Base-by-base conservation (phyloP, 37 sponge, comb jelly and placozoan species). In the Eunapius fragilis region DNA sequence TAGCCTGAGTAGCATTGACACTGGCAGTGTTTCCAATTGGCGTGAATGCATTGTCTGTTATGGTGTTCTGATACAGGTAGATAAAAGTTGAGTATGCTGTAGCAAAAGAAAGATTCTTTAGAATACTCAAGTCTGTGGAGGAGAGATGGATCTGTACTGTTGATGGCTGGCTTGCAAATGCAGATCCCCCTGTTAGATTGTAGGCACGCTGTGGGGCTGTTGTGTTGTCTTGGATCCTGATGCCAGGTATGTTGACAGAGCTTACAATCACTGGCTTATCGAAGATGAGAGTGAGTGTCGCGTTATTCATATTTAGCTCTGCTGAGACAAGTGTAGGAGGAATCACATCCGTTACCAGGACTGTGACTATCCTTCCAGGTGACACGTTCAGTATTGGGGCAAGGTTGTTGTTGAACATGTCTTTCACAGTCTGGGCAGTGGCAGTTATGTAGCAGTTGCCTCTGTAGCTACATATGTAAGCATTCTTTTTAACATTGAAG, bases 381-480 rank as follows among this genome's bases (percentile, higher is more conserved):
- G 91, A 37, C 22, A 25, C 84, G 49, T 86, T 74, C 25, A 12
- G 36, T n/a, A 94, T 82, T 28, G 91, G 77, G n/a, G 32, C 14
- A 1, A 95, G 37, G 17, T 80, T 45, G 68, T 94, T 94, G 4
- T 93, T 93, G 41, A 78, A 71, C 47, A 84, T 85, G 72, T 97
- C 97, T 70, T n/a, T 74, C 5, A 92, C 79, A 0, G 93, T 28
- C 5, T 77, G 72, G 2, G 25, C 34, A 17, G 86, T 79, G 32
- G 79, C 76, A 28, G 80, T 73, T 12, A 94, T 87, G 74, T 95
- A 97, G 76, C 97, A 97, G 31, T 94, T 90, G 2, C 95, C 95
- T 74, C 95, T 70, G 69, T 90, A 88, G 10, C 88, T 87, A 82
- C 97, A 97, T 19, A 97, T 36, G 75, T 90, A 85, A 7, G 35